Conservation (phyloP, 2,113 vertebrate species). For the Lanius ludovicianus region DNA sequence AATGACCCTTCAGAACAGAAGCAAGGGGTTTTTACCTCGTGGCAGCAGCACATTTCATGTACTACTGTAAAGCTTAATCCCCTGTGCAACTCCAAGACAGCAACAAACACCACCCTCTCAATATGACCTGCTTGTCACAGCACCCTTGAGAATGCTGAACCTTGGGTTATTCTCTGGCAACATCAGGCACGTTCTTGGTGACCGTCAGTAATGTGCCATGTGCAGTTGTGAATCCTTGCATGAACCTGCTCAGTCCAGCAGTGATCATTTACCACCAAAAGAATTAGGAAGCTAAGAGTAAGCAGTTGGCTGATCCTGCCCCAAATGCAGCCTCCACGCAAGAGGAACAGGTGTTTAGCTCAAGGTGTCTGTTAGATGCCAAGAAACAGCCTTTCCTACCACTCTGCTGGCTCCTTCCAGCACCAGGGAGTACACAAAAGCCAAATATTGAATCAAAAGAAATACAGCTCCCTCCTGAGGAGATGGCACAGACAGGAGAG, state of each 20-base stretch:
- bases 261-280: not conserved
- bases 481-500: not conserved
- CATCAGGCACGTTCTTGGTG: not conserved
- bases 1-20: not conserved
- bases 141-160: not conserved
- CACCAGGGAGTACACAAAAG: not conserved
- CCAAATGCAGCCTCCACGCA: not conserved
- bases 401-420: not conserved
- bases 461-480: not conserved
- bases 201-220: fast-evolving
- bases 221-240: not conserved
- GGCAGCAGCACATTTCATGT: not conserved
- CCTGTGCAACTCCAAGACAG: not conserved
- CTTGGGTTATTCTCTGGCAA: not conserved
- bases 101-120: not conserved
- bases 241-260: not conserved
- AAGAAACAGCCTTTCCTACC: not conserved
- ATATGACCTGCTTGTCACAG: not conserved
- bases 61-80: not conserved
- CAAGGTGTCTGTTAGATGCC: not conserved
- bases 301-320: not conserved
- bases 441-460: not conserved
- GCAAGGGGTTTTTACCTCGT: not conserved
- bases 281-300: not conserved
- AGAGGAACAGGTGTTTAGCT: not conserved